A percentile compares a stretch with the other conserved stretches of the same genome.
phyloP scores from a whole-genome alignment of 2,888 invertebrate species.

The Cartodere bifasciata region DNA sequence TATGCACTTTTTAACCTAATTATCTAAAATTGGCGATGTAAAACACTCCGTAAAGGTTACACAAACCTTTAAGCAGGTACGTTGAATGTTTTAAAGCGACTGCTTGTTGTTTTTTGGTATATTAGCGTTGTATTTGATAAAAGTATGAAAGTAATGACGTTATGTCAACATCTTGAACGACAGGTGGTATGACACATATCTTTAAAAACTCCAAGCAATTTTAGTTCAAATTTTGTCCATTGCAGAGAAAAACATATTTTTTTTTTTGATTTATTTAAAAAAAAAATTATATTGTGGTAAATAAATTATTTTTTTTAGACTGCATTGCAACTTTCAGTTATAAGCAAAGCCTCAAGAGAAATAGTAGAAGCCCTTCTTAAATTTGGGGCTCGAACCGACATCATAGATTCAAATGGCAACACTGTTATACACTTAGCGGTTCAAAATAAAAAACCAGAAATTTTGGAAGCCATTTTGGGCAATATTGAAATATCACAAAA shows the following conservation, averaged over 20 bases:
- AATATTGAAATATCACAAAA: constrained; percentile 23
- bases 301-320: constrained; percentile 31
- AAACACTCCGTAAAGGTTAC: too few relatives aligned
- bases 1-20: too few relatives aligned
- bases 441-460: constrained; percentile 23
- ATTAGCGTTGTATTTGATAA: too few relatives aligned
- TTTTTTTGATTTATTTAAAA: constrained; percentile 1
- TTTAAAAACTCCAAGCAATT: too few relatives aligned
- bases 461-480: constrained; percentile 21
- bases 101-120: too few relatives aligned
- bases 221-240: too few relatives aligned
- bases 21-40: too few relatives aligned
- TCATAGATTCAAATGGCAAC: constrained; percentile 32
- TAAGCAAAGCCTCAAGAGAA: constrained; percentile 21
- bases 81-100: too few relatives aligned
- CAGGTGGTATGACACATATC: too few relatives aligned
- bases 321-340: constrained; percentile 36
- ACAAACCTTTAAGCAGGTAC: too few relatives aligned
- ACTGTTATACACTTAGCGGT: constrained; percentile 37
- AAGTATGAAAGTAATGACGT: too few relatives aligned
- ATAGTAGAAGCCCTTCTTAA: constrained; percentile 30
- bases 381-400: constrained; percentile 33
- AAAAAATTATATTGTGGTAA: constrained; percentile 3
- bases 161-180: constrained; percentile 7
- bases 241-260: too few relatives aligned